phyloP scores from a whole-genome alignment of 2,797 vertebrate genomes.

The Tauraco hartlaubi region DNA sequence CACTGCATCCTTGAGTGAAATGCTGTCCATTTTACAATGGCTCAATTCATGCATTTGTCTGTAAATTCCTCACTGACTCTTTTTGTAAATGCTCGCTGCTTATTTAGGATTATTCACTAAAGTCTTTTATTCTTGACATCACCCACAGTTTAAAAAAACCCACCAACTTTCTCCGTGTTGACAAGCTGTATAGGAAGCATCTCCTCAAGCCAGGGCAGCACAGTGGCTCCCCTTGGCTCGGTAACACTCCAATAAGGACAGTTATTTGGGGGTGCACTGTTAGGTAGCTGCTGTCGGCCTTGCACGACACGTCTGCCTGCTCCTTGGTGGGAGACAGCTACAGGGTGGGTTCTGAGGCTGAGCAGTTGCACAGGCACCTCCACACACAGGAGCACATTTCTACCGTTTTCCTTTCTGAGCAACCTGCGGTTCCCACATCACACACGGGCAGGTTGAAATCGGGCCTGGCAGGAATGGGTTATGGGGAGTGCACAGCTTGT shows the following conservation, averaged over 20 bases:
- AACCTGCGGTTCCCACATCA: not conserved
- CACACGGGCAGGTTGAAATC: not conserved
- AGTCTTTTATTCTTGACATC: not conserved
- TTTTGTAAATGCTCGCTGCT: not conserved
- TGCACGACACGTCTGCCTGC: no score
- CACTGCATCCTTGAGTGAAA: not conserved
- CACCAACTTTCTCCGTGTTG: not conserved
- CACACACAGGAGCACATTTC: not conserved
- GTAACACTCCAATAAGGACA: not conserved
- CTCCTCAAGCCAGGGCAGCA: not conserved
- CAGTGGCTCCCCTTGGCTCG: not conserved
- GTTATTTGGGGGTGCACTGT: not conserved
- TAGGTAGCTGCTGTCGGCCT: not conserved
- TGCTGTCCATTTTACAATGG: not conserved
- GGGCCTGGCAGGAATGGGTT: rapidly evolving
- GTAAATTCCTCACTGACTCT: not conserved
- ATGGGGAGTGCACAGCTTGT: not conserved
- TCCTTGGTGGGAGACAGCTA: not conserved
- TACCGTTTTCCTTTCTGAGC: not conserved
- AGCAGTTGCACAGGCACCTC: not conserved
- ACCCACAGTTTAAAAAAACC: not conserved
- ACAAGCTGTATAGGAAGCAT: not conserved
- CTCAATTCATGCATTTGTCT: not conserved
- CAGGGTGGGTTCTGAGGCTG: not conserved
- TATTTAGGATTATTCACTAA: not conserved